phyloP scores from a whole-genome alignment of 2,888 invertebrate species.

The Cheilosia pagana region DNA sequence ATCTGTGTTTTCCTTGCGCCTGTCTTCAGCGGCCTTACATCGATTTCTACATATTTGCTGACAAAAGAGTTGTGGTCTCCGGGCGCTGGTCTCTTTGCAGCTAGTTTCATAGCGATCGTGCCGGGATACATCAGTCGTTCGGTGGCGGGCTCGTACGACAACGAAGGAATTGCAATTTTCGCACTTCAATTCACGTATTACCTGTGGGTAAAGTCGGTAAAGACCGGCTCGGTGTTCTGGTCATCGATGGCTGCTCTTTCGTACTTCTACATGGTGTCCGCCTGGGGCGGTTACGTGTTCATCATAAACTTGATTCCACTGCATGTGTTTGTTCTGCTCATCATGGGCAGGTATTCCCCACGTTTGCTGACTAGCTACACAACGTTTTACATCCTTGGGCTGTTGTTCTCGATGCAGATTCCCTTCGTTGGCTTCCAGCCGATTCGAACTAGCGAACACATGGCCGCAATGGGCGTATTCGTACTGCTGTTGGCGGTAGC shows the following conservation, averaged over 20 bases:
- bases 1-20: slow-evolving; percentile 99
- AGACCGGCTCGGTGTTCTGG: slow-evolving; percentile 99
- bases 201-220: slow-evolving; percentile 98
- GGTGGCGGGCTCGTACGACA: slow-evolving; percentile 99
- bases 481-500: slow-evolving; percentile 95
- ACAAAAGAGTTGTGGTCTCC: slow-evolving; percentile 99
- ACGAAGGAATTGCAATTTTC: slow-evolving; percentile 99
- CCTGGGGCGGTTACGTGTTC: slow-evolving; percentile 99
- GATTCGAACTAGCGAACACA: slow-evolving; percentile 99
- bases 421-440: slow-evolving; percentile 99
- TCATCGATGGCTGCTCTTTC: slow-evolving; percentile 96
- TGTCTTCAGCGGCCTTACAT: slow-evolving; percentile 98
- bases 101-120: slow-evolving; percentile 99
- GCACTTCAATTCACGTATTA: slow-evolving; percentile 99
- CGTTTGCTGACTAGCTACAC: slow-evolving; percentile 97
- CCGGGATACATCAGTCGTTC: slow-evolving; percentile 99
- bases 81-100: slow-evolving; percentile 98
- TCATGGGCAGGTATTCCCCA: slow-evolving; percentile 98
- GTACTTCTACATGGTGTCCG: slow-evolving; percentile 99
- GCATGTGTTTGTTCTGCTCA: slow-evolving; percentile 96
- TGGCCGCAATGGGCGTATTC: slow-evolving; percentile 99
- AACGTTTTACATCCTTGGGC: slow-evolving; percentile 97
- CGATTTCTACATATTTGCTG: slow-evolving; percentile 97
- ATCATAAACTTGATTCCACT: slow-evolving; percentile 99
- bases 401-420: slow-evolving; percentile 98